A percentile compares a stretch with the other conserved stretches of the same genome.
phyloP scores from a whole-genome alignment of 2,888 invertebrate species.

The Falcaria lacertinaria region DNA sequence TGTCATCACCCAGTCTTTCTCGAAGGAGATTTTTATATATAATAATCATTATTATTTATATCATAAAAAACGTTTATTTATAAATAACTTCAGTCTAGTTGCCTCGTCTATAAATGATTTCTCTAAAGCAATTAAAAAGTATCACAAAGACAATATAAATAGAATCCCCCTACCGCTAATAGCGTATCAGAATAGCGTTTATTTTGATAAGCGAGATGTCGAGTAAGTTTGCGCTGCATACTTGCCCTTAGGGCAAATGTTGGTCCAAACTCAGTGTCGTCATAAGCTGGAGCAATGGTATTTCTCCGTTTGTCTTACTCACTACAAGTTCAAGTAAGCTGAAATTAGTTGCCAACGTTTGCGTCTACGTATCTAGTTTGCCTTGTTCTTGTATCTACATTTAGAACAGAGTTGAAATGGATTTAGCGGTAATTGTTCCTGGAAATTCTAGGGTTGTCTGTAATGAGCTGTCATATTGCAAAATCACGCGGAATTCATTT shows the following conservation, averaged over 20 bases:
- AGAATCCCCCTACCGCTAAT: neutral
- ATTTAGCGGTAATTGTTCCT: neutral
- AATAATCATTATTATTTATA: too few species aligned
- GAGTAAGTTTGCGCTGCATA: conserved; percentile 28
- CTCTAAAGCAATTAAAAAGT: too few species aligned
- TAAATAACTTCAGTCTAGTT: too few species aligned
- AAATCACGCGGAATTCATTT: too few species aligned
- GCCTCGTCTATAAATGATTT: too few species aligned
- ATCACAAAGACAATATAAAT: too few species aligned
- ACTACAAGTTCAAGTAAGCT: conserved; percentile 41
- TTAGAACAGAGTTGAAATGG: neutral
- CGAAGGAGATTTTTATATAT: too few species aligned
- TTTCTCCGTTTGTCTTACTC: conserved; percentile 53
- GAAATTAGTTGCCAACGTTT: conserved; percentile 41
- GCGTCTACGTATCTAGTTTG: conserved; percentile 2
- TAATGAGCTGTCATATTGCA: too few species aligned
- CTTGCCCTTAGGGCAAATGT: conserved; percentile 43
- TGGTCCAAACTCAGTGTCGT: conserved; percentile 50
- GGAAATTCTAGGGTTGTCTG: too few species aligned
- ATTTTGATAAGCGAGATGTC: conserved; percentile 19
- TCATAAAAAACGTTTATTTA: too few species aligned
- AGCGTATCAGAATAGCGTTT: conserved; percentile 14
- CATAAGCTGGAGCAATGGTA: conserved; percentile 50
- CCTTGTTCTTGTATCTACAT: neutral
- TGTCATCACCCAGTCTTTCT: too few species aligned